phyloP scores from a whole-genome alignment of 2,797 vertebrate species.

The Acipenser transmontanus region DNA sequence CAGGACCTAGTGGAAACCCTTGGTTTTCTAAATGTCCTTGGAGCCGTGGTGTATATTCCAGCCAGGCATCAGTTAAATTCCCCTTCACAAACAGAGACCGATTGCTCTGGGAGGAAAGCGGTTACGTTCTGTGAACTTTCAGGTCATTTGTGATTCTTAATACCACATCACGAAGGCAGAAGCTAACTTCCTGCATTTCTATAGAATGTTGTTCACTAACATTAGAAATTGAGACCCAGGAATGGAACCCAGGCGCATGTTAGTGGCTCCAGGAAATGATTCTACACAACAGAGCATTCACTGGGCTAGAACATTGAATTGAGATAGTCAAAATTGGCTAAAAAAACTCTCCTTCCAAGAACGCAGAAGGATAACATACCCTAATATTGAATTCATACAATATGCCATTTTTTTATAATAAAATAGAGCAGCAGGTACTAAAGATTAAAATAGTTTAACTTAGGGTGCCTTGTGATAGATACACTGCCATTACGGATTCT shows the following conservation, averaged over 20 bases:
- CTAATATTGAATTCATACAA: too few relatives aligned
- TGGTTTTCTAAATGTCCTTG: neutral
- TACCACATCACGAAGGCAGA: neutral
- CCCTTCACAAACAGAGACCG: neutral
- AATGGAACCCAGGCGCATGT: neutral
- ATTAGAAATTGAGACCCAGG: neutral
- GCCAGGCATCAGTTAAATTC: neutral
- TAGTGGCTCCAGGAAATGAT: neutral
- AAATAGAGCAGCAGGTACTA: too few relatives aligned
- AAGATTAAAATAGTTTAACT: too few relatives aligned
- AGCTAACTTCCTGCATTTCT: neutral
- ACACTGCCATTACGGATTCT: too few relatives aligned
- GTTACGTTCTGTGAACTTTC: neutral
- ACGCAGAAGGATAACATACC: too few relatives aligned
- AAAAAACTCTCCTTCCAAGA: too few relatives aligned
- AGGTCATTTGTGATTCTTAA: conserved; percentile 5
- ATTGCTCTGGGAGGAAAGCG: neutral
- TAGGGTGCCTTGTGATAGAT: too few relatives aligned
- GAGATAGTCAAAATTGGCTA: too few relatives aligned
- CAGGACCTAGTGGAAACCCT: neutral
- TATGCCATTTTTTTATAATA: too few relatives aligned
- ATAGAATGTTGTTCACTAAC: neutral
- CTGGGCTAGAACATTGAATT: neutral
- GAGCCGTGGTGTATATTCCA: neutral
- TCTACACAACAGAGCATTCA: neutral